These are phyloP conservation scores for Cebus imitator DNA, from an alignment of 2,113 vertebrate genomes.

Conservation along the genomic window DNA sequence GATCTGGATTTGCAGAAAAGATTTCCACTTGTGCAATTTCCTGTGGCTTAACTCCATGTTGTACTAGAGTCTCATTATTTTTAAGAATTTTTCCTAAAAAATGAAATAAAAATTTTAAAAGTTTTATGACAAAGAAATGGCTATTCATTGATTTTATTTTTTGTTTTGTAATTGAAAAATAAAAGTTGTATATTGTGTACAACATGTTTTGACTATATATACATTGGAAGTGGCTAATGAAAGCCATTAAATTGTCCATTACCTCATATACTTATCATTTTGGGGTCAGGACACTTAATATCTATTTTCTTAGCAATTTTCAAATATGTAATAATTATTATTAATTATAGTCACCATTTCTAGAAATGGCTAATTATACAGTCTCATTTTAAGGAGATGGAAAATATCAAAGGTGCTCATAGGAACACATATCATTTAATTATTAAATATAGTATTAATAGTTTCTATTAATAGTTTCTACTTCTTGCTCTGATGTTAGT, in stretches of 20 bases:
- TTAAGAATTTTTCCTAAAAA: constrained; percentile 83
- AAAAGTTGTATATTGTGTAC: not conserved
- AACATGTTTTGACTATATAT: not conserved
- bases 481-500: not conserved
- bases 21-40: constrained; percentile 86
- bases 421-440: not conserved
- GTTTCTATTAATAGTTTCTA: not conserved
- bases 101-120: constrained; percentile 40
- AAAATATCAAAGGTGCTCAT: not conserved
- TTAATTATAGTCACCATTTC: not conserved
- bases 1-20: constrained; percentile 78
- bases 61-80: constrained; percentile 82
- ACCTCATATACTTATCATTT: not conserved
- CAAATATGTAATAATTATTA: not conserved
- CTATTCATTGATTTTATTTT: not conserved
- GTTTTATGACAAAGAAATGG: not conserved
- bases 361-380: not conserved
- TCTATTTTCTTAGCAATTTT: not conserved
- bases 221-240: not conserved
- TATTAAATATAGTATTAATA: not conserved
- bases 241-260: not conserved
- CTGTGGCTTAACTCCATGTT: constrained; percentile 82
- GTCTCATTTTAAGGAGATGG: constrained; percentile 14
- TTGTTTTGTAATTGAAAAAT: not conserved
- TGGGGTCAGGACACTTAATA: not conserved